Conservation (phyloP, 2,888 invertebrate species). For the Eucera pruinosa region DNA sequence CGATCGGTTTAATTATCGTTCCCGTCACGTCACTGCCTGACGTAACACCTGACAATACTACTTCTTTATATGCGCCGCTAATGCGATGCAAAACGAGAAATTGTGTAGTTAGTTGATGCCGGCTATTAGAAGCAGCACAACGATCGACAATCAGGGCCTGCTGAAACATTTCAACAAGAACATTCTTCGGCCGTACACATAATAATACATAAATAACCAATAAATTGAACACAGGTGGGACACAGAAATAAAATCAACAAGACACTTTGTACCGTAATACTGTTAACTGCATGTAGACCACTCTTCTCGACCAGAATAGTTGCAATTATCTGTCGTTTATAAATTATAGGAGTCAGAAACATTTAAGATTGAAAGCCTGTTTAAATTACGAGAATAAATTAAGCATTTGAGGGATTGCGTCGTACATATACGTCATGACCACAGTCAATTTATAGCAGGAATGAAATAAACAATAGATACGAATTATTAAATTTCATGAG, state of each 20-base stretch:
- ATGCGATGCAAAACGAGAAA: slow-evolving; percentile 42
- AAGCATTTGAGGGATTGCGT: too few species aligned
- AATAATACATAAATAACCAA: not conserved
- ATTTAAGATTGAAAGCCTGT: slow-evolving; percentile 1
- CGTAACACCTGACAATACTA: slow-evolving; percentile 51
- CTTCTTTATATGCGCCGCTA: slow-evolving; percentile 43
- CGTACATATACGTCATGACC: too few species aligned
- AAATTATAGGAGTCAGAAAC: slow-evolving; percentile 8
- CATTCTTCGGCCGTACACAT: not conserved
- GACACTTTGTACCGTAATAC: not conserved
- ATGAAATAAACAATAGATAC: too few species aligned
- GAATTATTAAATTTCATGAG: too few species aligned
- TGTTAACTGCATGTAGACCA: not conserved
- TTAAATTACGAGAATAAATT: slow-evolving; percentile 15
- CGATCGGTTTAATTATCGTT: slow-evolving; percentile 43
- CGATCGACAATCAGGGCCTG: not conserved
- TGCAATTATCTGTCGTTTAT: slow-evolving; percentile 11
- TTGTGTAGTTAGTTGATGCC: slow-evolving; percentile 14
- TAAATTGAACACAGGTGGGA: not conserved
- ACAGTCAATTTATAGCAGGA: too few species aligned
- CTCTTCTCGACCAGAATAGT: not conserved
- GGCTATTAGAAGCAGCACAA: slow-evolving; percentile 34
- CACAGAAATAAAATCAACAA: too few species aligned
- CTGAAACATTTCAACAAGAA: not conserved
- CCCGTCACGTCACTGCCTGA: slow-evolving; percentile 43